Evolutionary conservation across 1,140 invertebrate species (phyloP).

Genomic region (Drosophila burlai): DNA sequence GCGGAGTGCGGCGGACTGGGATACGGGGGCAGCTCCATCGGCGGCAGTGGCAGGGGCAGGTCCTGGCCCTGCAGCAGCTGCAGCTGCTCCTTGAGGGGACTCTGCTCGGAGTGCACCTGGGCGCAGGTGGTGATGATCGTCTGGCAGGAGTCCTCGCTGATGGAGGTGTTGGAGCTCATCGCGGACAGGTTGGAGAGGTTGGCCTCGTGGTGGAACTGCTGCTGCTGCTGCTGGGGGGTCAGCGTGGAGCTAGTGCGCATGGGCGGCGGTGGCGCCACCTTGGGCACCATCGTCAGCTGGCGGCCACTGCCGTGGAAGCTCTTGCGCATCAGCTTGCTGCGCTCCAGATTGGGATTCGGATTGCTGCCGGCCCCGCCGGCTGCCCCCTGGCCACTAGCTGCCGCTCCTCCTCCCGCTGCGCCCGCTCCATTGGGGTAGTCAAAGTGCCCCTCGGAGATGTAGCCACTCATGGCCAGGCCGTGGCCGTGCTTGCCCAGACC

Average conservation of each 20-base stretch:
- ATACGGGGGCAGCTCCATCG: conserved; percentile 90
- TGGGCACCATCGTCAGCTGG: conserved; percentile 91
- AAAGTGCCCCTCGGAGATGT: conserved; percentile 94
- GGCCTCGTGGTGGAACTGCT: conserved; percentile 82
- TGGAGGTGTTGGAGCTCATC: conserved; percentile 91
- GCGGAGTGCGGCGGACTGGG: conserved; percentile 91
- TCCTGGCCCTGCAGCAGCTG: conserved; percentile 50
- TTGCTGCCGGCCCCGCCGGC: conserved; percentile 32
- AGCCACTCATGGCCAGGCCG: conserved; percentile 88
- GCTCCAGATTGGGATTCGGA: conserved; percentile 92
- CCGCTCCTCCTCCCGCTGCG: conserved; percentile 38
- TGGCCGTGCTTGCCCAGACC: conserved; percentile 86
- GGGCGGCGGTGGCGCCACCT: conserved; percentile 94
- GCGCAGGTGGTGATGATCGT: conserved; percentile 91
- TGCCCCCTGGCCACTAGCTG: neutral
- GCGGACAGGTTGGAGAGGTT: conserved; percentile 80
- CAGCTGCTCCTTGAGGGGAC: conserved; percentile 86
- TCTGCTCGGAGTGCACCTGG: conserved; percentile 92
- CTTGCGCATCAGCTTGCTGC: conserved; percentile 95
- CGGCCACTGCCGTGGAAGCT: conserved; percentile 94
- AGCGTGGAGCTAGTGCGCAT: conserved; percentile 91
- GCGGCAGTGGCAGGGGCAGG: conserved; percentile 53
- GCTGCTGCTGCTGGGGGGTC: conserved; percentile 80
- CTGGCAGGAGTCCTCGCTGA: conserved; percentile 92
- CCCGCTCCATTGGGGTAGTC: conserved; percentile 87